Evolutionary conservation across 2,888 invertebrate species (phyloP).

Genomic region (Leptinotarsa peninsularis): DNA sequence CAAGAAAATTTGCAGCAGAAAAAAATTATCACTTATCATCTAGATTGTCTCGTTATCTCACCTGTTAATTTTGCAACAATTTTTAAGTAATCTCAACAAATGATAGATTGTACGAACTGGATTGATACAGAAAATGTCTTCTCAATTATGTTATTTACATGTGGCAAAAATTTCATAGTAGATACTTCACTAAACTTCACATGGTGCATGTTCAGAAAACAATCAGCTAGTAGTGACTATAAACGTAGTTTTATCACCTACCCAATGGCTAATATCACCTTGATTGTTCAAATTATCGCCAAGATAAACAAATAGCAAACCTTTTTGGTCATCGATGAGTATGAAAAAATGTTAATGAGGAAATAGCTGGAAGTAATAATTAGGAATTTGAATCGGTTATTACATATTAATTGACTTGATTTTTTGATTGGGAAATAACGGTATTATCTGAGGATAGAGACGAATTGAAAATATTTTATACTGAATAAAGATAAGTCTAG

Average conservation of each 20-base stretch:
- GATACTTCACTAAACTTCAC: neutral
- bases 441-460: neutral
- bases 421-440: constrained; percentile 4
- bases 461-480: neutral
- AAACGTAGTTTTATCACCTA: neutral
- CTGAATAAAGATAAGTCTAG: too few relatives aligned
- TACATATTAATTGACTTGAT: neutral
- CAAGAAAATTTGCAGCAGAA: neutral
- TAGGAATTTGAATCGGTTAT: constrained; percentile 16
- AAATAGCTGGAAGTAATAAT: constrained; percentile 6
- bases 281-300: constrained; percentile 11
- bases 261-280: constrained; percentile 20
- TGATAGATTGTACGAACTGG: neutral
- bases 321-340: constrained; percentile 30
- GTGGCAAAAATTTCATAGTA: neutral
- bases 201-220: neutral
- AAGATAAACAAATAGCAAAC: constrained; percentile 25
- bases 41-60: neutral
- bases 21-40: neutral
- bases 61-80: neutral
- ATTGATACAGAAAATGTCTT: neutral
- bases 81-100: neutral
- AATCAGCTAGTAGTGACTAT: neutral
- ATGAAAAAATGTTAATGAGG: constrained; percentile 29
- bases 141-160: neutral